These are phyloP conservation scores for Catostomus latipinnis DNA, from an alignment of 2,797 vertebrate genomes.

Conservation along the genomic window DNA sequence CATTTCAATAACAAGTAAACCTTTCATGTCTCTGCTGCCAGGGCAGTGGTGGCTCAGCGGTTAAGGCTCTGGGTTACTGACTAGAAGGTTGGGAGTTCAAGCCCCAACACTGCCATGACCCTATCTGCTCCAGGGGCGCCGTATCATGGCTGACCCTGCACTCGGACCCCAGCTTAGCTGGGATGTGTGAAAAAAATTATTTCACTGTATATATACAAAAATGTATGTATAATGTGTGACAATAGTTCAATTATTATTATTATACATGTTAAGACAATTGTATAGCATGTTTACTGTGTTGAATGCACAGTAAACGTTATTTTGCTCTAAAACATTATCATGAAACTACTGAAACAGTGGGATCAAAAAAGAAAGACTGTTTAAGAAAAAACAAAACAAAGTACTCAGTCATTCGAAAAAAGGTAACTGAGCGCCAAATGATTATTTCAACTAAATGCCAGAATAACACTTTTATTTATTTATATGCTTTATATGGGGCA, in stretches of 20 bases:
- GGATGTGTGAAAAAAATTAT: no score
- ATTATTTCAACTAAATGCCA: constrained; percentile 34
- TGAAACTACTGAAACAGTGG: constrained; percentile 6
- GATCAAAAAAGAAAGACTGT: constrained; percentile 3
- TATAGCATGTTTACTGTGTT: background rate
- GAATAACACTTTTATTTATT: constrained; percentile 12
- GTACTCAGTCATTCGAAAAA: no score
- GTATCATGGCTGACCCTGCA: no score
- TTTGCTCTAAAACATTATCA: constrained; percentile 10
- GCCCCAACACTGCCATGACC: no score
- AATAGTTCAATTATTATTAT: no score
- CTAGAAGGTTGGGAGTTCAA: no score
- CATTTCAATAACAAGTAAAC: background rate
- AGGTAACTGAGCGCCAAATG: background rate
- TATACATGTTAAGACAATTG: background rate
- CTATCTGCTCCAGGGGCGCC: no score
- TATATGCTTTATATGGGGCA: constrained; percentile 4
- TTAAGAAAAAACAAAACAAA: background rate
- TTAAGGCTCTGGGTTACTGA: no score
- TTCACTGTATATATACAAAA: no score
- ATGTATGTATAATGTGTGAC: no score
- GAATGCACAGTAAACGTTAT: background rate
- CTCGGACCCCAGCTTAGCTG: no score
- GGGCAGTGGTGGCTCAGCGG: no score
- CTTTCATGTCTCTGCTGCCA: background rate